A percentile compares a stretch with the other conserved stretches of the same genome.
phyloP scores from a whole-genome alignment of 2,113 vertebrate species.

The Tachuris rubrigastra region DNA sequence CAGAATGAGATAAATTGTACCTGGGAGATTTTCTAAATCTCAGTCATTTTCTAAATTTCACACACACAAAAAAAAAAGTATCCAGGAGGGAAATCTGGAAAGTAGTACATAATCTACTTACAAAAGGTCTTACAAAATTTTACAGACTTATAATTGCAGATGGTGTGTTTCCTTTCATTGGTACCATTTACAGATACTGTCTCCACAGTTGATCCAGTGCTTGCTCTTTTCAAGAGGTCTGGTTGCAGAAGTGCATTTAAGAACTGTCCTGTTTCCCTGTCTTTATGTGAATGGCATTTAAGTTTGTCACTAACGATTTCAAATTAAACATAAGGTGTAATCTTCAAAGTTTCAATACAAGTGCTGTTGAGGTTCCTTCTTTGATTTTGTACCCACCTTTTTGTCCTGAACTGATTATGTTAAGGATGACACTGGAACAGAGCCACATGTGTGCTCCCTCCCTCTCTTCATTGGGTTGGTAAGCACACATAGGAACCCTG shows the following conservation, averaged over 20 bases:
- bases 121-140: background rate
- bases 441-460: background rate
- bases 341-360: background rate
- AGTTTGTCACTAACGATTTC: background rate
- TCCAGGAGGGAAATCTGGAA: background rate
- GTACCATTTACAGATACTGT: background rate
- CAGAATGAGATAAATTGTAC: background rate
- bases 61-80: background rate
- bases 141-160: background rate
- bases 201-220: background rate
- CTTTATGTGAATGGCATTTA: background rate
- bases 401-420: background rate
- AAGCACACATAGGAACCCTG: background rate
- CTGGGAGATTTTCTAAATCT: background rate
- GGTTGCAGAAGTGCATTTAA: background rate
- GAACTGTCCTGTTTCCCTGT: background rate
- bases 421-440: background rate
- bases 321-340: background rate
- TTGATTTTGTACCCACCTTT: background rate
- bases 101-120: background rate
- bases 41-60: background rate
- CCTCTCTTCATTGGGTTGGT: background rate
- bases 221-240: background rate
- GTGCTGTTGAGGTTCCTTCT: background rate
- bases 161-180: background rate